Evolutionary conservation across 2,797 vertebrate genomes (phyloP), one percentile per base, ranked within the genome.

Genomic region (Betta splendens): DNA sequence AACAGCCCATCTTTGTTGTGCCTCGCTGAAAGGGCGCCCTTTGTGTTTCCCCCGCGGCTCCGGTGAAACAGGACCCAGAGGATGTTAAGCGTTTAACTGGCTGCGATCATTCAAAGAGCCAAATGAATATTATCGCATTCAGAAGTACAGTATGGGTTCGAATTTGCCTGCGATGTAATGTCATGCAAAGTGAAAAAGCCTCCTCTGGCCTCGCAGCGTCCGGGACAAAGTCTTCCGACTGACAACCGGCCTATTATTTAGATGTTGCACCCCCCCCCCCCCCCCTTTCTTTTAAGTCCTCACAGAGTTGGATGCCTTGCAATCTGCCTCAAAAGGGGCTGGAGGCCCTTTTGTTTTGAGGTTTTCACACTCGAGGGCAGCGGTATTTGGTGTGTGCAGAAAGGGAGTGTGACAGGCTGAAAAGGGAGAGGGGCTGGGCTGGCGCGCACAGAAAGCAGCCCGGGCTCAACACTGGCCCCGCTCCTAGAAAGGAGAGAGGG

Each of bases 341-440:
- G 75, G 84, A 82, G 86, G 76, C 75, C 66, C 77, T 87, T 85
- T 91, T 90, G 85, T 90, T 84, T 87, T 66, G 81, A 75, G 77
- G 81, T 87, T 86, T 90, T 87, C 84, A 90, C 86, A 89, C 87
- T 91, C 72, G 83, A 87, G 76, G 84, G 75, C 79, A 73, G 52
- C 80, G 83, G 81, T 81, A 85, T 88, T 87, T 70, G 80, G 54
- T 84, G 82, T 87, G 76, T 80, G 84, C 59, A 35, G 63, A 65
- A 75, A 70, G 79, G 40, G 72, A 56, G 75, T 69, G 70, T 72
- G 79, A 84, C 77, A 80, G 69, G 9, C 75, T 84, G 81, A 86
- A 89, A n/a, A 87, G 71, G 60, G 61, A 81, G 72, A 77, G 77
- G 75, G 75, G 61, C 39, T 51, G 65, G 69, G 62, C 75, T 68